Conservation (phyloP, 1,140 invertebrate genomes). For the Platorchestia sp. region DNA sequence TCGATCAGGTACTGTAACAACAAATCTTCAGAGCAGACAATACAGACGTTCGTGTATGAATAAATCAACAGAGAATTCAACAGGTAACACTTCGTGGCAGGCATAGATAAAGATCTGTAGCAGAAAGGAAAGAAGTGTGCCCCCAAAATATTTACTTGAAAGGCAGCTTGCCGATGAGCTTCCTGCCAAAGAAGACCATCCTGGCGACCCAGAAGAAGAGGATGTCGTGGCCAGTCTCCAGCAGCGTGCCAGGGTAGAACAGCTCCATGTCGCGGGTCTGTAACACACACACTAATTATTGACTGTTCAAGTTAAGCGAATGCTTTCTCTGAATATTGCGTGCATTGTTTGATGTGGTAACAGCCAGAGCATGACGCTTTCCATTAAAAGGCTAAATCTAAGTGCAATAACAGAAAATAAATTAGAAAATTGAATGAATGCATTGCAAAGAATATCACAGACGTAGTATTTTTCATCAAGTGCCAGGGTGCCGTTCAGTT, state of each 20-base stretch:
- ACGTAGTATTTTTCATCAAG: too few species aligned
- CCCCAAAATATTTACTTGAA: conserved; percentile 79
- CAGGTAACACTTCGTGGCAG: conserved; percentile 13
- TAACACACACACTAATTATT: neutral
- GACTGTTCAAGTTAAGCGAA: too few species aligned
- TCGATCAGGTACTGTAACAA: neutral
- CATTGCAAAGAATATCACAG: too few species aligned
- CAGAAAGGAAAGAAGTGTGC: neutral
- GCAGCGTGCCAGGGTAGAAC: conserved; percentile 93
- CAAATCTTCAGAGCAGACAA: too few species aligned
- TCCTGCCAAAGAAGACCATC: conserved; percentile 98
- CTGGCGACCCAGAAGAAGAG: conserved; percentile 99
- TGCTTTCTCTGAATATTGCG: too few species aligned
- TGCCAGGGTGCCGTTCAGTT: too few species aligned
- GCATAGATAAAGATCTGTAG: neutral
- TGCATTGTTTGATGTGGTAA: too few species aligned
- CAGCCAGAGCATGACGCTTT: too few species aligned
- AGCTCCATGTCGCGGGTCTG: conserved; percentile 78
- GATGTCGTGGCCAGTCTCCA: conserved; percentile 98
- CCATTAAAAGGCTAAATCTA: too few species aligned
- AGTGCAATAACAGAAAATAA: too few species aligned
- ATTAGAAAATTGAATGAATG: too few species aligned
- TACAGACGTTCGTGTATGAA: neutral
- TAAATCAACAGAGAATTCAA: neutral
- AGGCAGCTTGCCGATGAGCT: conserved; percentile 90